Base-by-base conservation (phyloP, 23 tunicate genomes). In the Halocynthia aurantium region DNA sequence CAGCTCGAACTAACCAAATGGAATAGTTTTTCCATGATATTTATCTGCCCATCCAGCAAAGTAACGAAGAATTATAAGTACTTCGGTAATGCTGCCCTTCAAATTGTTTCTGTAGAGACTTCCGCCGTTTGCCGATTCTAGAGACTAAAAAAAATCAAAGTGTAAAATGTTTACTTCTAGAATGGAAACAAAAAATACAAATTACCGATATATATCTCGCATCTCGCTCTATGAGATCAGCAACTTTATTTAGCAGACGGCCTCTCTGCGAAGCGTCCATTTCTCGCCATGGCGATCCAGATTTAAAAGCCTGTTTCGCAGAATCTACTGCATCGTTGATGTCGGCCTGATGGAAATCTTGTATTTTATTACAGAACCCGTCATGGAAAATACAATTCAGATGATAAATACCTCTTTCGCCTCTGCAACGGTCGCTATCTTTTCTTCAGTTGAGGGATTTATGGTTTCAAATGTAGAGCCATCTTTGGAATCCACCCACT, bases 241-340 rank as follows among this genome's bases (percentile, higher is more conserved):
- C 99, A 40, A 96, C 64, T 56, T 84, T 80, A 60, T 85, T 80
- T 55, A 96, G 51, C 60, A 96, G 77, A 52, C 31, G 51, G 6
- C 96, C 96, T 76, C 99, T 80, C 6, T 86, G 76, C 8, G 98
- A 86, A 76, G 98, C 91, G 83, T 86, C 90, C 98, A 92, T 92
- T 21, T 79, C 82, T 64, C 98, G 74, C 98, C 98, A 92, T 60
- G 87, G 82, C n/a, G 98, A 92, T 22, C 87, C 92, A 6, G 77
- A 76, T 63, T 86, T 79, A 75, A 92, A 92, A 7, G 98, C 98
- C 22, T 78, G 82, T 57, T 72, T 73, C 44, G 98, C 98, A 6
- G 98, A 93, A 67, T 82, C 73, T 0, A 92, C 98, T 54, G 98
- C 98, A 50, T 76, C 50, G 52, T 90, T 85, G 8, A 90, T 86